Conservation (phyloP, 2,113 vertebrate genomes). For the Mugil cephalus region DNA sequence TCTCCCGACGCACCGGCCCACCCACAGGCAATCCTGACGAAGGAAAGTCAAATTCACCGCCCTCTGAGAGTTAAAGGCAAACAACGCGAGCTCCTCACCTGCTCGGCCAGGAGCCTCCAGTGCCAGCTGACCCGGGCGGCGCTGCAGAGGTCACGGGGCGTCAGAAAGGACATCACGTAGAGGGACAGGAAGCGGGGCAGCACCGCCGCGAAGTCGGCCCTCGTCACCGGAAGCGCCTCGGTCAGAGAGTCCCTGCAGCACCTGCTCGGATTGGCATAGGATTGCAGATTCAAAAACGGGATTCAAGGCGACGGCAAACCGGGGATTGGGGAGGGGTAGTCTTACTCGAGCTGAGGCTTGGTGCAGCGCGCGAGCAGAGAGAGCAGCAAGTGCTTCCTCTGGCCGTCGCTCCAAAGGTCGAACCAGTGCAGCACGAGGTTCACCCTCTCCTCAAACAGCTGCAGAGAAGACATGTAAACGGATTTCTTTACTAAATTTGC, state of each 20-base stretch:
- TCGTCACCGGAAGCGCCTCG: constrained; percentile 79
- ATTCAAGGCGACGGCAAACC: too few relatives aligned
- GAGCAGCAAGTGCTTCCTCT: constrained; percentile 87
- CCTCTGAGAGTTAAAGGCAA: too few relatives aligned
- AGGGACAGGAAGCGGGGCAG: constrained; percentile 88
- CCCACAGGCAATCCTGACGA: constrained; percentile 86
- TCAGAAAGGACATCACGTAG: constrained; percentile 89
- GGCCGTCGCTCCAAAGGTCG: constrained; percentile 89
- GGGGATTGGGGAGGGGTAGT: too few relatives aligned
- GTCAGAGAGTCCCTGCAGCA: constrained; percentile 82
- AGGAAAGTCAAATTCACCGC: too few relatives aligned
- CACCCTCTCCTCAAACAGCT: constrained; percentile 91
- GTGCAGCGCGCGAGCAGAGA: constrained; percentile 82
- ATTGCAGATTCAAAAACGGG: not conserved
- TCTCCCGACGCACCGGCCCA: constrained; percentile 79
- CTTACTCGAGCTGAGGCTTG: constrained; percentile 88
- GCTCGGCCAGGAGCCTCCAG: constrained; percentile 91
- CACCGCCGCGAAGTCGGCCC: constrained; percentile 86
- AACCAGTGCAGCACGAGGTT: constrained; percentile 90
- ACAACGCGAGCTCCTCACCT: constrained; percentile 82
- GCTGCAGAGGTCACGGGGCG: constrained; percentile 85
- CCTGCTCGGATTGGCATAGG: constrained; percentile 67
- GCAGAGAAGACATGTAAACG: constrained; percentile 1
- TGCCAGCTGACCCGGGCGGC: constrained; percentile 89
- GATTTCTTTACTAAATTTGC: too few relatives aligned